phyloP scores from a whole-genome alignment of 2,888 invertebrate species.

The Salticus scenicus region DNA sequence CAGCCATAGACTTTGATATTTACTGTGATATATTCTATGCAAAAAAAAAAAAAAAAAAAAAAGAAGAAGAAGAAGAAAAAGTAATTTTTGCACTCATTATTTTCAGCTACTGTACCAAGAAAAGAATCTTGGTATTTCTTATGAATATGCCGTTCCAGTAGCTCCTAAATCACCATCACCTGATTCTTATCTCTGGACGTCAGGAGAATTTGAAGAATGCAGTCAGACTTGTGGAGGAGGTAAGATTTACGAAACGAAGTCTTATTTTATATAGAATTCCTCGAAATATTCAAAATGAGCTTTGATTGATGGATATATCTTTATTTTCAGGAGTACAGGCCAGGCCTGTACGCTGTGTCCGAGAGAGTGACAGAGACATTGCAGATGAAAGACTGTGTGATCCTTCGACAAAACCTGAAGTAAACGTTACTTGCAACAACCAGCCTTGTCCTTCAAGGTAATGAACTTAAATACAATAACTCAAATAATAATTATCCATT shows the following conservation, averaged over 20 bases:
- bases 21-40: too few relatives aligned
- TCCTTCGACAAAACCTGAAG: constrained; percentile 82
- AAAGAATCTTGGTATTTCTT: constrained; percentile 87
- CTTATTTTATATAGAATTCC: not conserved
- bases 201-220: constrained; percentile 86
- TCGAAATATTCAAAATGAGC: not conserved
- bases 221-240: constrained; percentile 94
- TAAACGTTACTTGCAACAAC: constrained; percentile 83
- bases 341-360: constrained; percentile 87
- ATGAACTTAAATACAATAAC: not conserved
- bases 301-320: not conserved
- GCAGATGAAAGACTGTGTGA: constrained; percentile 88
- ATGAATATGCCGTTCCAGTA: constrained; percentile 92
- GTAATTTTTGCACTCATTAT: too few relatives aligned
- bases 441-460: constrained; percentile 83
- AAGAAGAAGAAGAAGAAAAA: too few relatives aligned
- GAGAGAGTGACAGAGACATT: constrained; percentile 82
- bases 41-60: too few relatives aligned
- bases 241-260: not conserved
- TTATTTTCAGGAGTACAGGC: constrained; percentile 78
- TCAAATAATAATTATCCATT: not conserved
- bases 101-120: constrained; percentile 84
- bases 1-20: too few relatives aligned
- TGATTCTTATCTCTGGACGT: constrained; percentile 87
- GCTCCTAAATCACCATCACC: constrained; percentile 80